These are phyloP conservation scores for Graptemys geographica DNA, from an alignment of 2,797 vertebrate species.

Conservation along the genomic window DNA sequence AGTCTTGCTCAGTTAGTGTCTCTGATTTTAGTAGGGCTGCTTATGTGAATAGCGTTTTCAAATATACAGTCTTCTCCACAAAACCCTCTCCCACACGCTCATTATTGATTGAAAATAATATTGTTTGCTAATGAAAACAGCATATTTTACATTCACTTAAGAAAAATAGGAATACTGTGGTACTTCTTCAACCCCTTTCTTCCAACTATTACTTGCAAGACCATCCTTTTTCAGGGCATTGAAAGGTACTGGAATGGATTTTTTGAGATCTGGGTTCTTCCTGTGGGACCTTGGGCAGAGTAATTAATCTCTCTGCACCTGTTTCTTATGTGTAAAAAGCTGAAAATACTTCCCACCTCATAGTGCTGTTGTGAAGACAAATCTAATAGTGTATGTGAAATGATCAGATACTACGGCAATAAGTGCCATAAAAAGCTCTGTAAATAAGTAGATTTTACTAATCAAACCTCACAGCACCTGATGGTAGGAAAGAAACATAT, in stretches of 20 bases:
- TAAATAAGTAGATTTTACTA: background rate
- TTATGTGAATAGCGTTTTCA: background rate
- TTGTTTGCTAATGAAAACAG: background rate
- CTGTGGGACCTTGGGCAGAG: background rate
- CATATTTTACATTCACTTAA: background rate
- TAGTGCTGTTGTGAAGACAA: background rate
- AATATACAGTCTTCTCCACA: background rate
- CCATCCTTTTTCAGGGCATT: no score
- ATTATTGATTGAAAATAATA: background rate
- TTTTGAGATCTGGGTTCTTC: background rate
- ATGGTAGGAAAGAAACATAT: rapidly evolving
- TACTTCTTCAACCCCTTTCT: background rate
- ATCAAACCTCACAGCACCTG: background rate
- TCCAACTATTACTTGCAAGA: background rate
- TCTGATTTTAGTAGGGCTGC: background rate
- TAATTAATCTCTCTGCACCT: background rate
- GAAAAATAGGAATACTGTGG: background rate
- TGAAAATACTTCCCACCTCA: background rate
- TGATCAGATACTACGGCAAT: background rate
- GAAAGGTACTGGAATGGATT: background rate
- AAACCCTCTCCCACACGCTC: background rate
- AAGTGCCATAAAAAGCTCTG: background rate
- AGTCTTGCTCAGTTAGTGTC: background rate
- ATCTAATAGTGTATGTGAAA: background rate
- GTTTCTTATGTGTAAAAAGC: background rate